Percentiles rank a stretch among this genome's conserved stretches.
Evolutionary conservation across 2,797 vertebrate genomes (phyloP).

Genomic region (Anabas testudineus): DNA sequence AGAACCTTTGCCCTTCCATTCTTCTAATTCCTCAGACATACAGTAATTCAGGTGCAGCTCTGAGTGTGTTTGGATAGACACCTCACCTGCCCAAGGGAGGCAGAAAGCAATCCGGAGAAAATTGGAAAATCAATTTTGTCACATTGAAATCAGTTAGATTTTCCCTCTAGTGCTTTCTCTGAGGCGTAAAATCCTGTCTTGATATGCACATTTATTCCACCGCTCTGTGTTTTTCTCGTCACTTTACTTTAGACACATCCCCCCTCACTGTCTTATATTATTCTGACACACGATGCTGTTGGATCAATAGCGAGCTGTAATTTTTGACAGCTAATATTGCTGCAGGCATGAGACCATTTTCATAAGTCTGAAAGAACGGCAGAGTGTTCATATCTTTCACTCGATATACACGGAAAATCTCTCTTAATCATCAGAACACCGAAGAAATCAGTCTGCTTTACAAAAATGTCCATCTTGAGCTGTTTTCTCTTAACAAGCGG

Average conservation of each 20-base stretch:
- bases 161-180: conserved; percentile 63
- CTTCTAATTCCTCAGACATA: conserved; percentile 35
- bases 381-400: conserved; percentile 13
- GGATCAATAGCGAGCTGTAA: conserved; percentile 65
- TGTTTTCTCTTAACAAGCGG: neutral
- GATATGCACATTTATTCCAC: conserved; percentile 75
- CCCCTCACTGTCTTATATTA: conserved; percentile 35
- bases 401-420: conserved; percentile 16
- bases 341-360: conserved; percentile 38
- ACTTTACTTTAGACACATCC: conserved; percentile 41
- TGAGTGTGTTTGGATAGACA: conserved; percentile 63
- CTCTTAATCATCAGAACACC: conserved; percentile 10
- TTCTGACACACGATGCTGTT: conserved; percentile 25
- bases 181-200: conserved; percentile 69
- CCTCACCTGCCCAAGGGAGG: conserved; percentile 58
- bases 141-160: conserved; percentile 78
- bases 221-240: conserved; percentile 51
- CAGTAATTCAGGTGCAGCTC: conserved; percentile 35
- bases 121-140: conserved; percentile 89
- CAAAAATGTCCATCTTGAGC: conserved; percentile 3
- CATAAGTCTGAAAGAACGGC: conserved; percentile 32
- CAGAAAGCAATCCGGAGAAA: conserved; percentile 79
- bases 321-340: conserved; percentile 65
- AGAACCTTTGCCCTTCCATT: conserved; percentile 16
- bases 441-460: conserved; percentile 1